Percentiles rank a stretch among this genome's conserved stretches.
phyloP scores from a whole-genome alignment of 2,888 invertebrate genomes.

The Anarsia innoxiella region DNA sequence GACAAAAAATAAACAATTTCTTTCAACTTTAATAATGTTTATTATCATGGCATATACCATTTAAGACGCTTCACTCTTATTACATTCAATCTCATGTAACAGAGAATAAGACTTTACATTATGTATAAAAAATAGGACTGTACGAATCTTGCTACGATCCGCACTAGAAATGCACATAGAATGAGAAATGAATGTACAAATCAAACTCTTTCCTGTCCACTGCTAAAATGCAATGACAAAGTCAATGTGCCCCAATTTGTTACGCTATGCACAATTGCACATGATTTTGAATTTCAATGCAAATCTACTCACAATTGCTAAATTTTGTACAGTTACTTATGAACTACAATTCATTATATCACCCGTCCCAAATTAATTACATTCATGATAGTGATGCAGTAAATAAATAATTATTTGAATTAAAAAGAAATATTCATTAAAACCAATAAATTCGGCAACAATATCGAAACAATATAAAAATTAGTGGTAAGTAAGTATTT shows the following conservation, averaged over 20 bases:
- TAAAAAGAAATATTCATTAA: conserved; percentile 39
- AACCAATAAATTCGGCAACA: conserved; percentile 49
- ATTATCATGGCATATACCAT: conserved; percentile 66
- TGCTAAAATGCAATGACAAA: conserved; percentile 71
- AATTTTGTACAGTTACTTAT: conserved; percentile 68
- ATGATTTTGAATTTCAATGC: conserved; percentile 67
- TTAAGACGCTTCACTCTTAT: conserved; percentile 60
- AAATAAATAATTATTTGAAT: conserved; percentile 58
- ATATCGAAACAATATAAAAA: conserved; percentile 62
- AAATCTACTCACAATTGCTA: conserved; percentile 61
- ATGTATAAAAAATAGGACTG: conserved; percentile 76
- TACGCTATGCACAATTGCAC: conserved; percentile 63
- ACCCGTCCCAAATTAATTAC: conserved; percentile 57
- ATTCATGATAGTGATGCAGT: conserved; percentile 39
- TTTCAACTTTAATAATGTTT: conserved; percentile 65
- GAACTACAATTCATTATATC: conserved; percentile 47
- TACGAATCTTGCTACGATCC: conserved; percentile 54
- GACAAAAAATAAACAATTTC: conserved; percentile 12
- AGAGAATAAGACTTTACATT: conserved; percentile 69
- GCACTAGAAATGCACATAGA: conserved; percentile 67
- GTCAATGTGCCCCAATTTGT: conserved; percentile 45
- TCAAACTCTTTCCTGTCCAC: conserved; percentile 52
- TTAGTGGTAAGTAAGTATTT: conserved; percentile 44
- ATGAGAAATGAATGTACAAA: conserved; percentile 66
- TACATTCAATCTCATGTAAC: conserved; percentile 66